Evolutionary conservation across 1,140 invertebrate genomes (phyloP).

Genomic region (Halictus rubicundus): DNA sequence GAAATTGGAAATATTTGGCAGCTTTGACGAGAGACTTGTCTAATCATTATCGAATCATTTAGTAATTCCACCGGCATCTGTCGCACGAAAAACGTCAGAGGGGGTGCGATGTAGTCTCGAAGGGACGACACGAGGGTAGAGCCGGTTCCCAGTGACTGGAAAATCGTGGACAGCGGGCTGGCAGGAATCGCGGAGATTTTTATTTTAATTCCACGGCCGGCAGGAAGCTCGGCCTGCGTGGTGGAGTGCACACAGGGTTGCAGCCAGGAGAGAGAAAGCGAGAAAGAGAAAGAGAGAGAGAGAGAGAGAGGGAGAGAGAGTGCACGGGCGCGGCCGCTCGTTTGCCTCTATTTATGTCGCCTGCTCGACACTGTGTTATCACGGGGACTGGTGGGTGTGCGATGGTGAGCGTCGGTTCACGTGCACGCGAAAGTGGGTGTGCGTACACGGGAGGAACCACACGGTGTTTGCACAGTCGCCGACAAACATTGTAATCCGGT

Average conservation of each 20-base stretch:
- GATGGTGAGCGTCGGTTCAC: neutral
- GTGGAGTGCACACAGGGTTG: neutral
- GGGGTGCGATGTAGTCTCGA: no score
- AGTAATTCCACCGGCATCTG: no score
- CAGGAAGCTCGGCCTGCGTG: neutral
- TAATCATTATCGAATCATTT: no score
- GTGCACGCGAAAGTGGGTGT: slow-evolving; percentile 39
- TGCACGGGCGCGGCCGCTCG: slow-evolving; percentile 19
- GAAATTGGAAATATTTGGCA: no score
- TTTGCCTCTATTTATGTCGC: slow-evolving; percentile 47
- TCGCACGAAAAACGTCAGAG: no score
- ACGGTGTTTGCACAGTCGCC: slow-evolving; percentile 65
- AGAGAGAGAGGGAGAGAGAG: neutral
- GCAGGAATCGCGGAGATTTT: slow-evolving; percentile 43
- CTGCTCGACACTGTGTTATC: slow-evolving; percentile 39
- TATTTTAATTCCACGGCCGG: slow-evolving; percentile 44
- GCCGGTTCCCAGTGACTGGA: neutral
- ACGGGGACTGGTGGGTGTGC: slow-evolving; percentile 9
- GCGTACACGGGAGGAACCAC: slow-evolving; percentile 53
- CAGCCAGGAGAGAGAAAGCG: no score
- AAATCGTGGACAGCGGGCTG: neutral
- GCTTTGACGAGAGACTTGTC: no score
- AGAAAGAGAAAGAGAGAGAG: neutral
- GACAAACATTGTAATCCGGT: slow-evolving; percentile 71
- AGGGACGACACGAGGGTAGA: no score